Conservation (phyloP, 2,113 vertebrate species). For the Neofelis nebulosa region DNA sequence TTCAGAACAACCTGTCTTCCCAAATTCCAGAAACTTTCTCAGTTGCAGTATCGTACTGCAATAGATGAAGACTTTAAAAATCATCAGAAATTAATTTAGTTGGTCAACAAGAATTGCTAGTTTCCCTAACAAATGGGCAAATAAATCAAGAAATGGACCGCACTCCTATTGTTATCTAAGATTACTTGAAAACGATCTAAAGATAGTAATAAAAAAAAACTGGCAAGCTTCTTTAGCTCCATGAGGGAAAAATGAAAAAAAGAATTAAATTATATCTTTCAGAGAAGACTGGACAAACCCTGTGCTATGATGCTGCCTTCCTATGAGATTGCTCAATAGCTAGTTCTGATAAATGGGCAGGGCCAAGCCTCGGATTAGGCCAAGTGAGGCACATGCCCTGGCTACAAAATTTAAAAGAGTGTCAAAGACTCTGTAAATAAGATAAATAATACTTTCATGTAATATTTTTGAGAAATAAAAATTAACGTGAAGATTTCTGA, state of each 20-base stretch:
- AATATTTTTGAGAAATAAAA: constrained; percentile 16
- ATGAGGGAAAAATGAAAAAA: neutral
- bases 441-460: neutral
- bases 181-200: constrained; percentile 24
- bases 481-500: neutral
- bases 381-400: neutral
- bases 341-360: neutral
- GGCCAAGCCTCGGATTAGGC: neutral
- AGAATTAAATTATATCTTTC: neutral
- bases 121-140: neutral
- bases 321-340: neutral
- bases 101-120: neutral
- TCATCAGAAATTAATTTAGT: neutral
- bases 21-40: constrained; percentile 28
- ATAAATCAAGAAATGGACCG: neutral
- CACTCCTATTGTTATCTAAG: neutral
- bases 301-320: neutral
- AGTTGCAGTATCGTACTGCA: neutral
- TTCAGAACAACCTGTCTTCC: neutral
- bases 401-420: neutral
- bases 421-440: neutral
- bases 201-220: neutral
- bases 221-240: neutral
- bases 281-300: neutral
- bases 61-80: neutral